Evolutionary conservation across 2,888 invertebrate species (phyloP).

Genomic region (Leptinotarsa tumamoca): DNA sequence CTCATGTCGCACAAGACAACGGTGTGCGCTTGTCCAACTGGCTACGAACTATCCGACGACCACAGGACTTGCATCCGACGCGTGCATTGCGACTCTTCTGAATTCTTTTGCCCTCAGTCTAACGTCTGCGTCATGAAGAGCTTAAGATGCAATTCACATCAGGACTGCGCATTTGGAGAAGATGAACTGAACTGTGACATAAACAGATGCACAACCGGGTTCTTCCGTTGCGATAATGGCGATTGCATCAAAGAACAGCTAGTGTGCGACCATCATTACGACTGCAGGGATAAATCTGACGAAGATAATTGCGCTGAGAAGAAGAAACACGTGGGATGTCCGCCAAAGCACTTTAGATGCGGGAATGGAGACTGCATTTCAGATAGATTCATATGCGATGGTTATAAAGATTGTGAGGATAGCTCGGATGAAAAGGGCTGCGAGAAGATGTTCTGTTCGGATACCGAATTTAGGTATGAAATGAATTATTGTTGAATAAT

Average conservation of each 20-base stretch:
- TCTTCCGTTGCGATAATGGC: slow-evolving; percentile 69
- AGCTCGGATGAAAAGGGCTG: slow-evolving; percentile 68
- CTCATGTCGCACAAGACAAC: slow-evolving; percentile 66
- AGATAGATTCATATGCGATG: slow-evolving; percentile 68
- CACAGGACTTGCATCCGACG: slow-evolving; percentile 71
- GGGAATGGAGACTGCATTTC: slow-evolving; percentile 69
- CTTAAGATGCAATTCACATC: slow-evolving; percentile 60
- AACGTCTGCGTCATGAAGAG: slow-evolving; percentile 65
- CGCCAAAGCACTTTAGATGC: slow-evolving; percentile 68
- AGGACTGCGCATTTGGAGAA: slow-evolving; percentile 62
- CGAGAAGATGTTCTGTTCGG: slow-evolving; percentile 55
- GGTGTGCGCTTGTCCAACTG: slow-evolving; percentile 76
- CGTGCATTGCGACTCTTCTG: slow-evolving; percentile 65
- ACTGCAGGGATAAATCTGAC: slow-evolving; percentile 72
- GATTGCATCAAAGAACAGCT: slow-evolving; percentile 54
- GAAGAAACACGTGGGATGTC: slow-evolving; percentile 59
- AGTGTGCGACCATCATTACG: slow-evolving; percentile 69
- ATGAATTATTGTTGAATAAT: background rate
- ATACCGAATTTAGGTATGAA: slow-evolving; percentile 61
- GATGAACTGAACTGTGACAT: slow-evolving; percentile 62
- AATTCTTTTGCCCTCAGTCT: slow-evolving; percentile 67
- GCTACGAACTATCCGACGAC: slow-evolving; percentile 69
- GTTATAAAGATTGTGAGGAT: slow-evolving; percentile 67
- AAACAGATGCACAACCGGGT: slow-evolving; percentile 62
- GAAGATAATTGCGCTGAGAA: slow-evolving; percentile 68